Base-by-base conservation (phyloP, 2,797 vertebrate species). In the Knipowitschia caucasica region DNA sequence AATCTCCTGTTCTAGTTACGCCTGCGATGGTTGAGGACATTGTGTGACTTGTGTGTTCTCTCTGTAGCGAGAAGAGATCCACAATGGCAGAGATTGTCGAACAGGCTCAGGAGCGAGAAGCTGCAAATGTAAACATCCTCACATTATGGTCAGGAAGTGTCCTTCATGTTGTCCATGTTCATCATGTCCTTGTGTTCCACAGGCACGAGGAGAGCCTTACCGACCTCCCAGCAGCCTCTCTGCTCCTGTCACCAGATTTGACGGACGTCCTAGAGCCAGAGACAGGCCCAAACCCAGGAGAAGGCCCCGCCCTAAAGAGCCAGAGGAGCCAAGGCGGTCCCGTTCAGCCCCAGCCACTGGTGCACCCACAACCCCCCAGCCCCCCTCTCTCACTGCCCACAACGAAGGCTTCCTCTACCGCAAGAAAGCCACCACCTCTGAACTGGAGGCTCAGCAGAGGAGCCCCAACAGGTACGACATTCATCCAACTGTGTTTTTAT, bases 21-120 rank as follows among this genome's bases (percentile, higher is more conserved):
- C n/a, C n/a, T n/a, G n/a, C n/a, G n/a, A n/a, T n/a, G n/a, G n/a
- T n/a, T n/a, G n/a, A n/a, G n/a, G n/a, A n/a, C n/a, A n/a, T n/a
- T n/a, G n/a, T 64, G 18, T 69, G 47, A 71, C 46, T 76, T 56
- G 46, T 60, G 30, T 66, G 34, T 65, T 70, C 34, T 64, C 27
- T 35, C 52, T 75, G 49, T 74, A 92, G 89, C 61, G 86, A 82
- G 39, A 97, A 93, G 83, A 93, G 90, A 79, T 87, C 80, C 5
- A 86, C 94, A 0, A 89, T 95, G 83, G 93, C 94, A 2, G 95
- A 96, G 67, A 95, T 97, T 45, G 95, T 97, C 56, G 95, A 95
- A 64, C 95, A 96, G 77, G 89, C 89, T 44, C 93, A 95, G 75
- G 94, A 97, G 75, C 92, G 93, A 85, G 94, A 95, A 76, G 90